phyloP scores from a whole-genome alignment of 1,140 invertebrate genomes.

The Penaeus japonicus region DNA sequence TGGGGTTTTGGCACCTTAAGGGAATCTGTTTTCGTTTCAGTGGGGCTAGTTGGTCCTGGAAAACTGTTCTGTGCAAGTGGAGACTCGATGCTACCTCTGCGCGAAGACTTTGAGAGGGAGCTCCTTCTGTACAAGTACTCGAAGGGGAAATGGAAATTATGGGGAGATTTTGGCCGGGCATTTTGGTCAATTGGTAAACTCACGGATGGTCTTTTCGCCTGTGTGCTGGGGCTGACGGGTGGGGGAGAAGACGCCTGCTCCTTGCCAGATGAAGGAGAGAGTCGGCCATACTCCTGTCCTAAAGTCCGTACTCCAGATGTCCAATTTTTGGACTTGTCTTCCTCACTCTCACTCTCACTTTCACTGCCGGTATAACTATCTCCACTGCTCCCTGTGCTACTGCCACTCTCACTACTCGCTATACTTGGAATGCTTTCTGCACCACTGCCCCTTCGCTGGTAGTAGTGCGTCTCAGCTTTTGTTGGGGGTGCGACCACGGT shows the following conservation, averaged over 20 bases:
- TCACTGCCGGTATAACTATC: slow-evolving; percentile 4
- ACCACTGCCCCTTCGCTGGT: no score
- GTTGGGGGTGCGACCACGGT: no score
- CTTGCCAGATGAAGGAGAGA: not conserved
- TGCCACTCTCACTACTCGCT: no score
- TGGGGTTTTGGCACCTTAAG: no score
- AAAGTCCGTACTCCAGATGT: not conserved
- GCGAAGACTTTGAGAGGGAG: not conserved
- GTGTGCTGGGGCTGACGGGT: not conserved
- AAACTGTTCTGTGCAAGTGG: not conserved
- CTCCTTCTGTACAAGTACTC: not conserved
- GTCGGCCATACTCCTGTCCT: not conserved
- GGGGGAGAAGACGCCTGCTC: not conserved
- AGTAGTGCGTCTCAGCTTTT: no score
- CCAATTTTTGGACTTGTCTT: not conserved
- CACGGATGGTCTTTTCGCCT: not conserved
- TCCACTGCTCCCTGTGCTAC: not conserved
- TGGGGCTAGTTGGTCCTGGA: not conserved
- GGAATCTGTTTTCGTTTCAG: no score
- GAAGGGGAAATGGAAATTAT: not conserved
- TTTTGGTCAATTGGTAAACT: not conserved
- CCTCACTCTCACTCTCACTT: slow-evolving; percentile 6
- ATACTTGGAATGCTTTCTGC: no score
- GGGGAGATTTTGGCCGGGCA: not conserved
- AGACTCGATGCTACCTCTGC: not conserved